A percentile compares a stretch with the other conserved stretches of the same genome.
Evolutionary conservation across 2,113 vertebrate genomes (phyloP).

Genomic region (Clarias magur): DNA sequence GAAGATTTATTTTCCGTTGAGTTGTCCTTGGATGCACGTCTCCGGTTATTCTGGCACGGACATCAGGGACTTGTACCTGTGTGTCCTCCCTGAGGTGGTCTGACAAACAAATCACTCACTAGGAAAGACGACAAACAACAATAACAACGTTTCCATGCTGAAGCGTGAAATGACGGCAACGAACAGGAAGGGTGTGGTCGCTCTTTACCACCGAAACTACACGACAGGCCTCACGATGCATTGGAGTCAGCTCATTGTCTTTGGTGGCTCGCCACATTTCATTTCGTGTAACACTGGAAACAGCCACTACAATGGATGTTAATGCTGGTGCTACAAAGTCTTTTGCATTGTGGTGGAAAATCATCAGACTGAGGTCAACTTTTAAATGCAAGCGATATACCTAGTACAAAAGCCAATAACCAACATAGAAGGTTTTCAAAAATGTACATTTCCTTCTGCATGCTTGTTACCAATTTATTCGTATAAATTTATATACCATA

Average conservation of each 20-base stretch:
- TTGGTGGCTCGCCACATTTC: background rate
- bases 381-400: background rate
- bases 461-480: background rate
- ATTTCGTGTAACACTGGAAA: background rate
- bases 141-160: background rate
- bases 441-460: background rate
- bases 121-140: conserved; percentile 31
- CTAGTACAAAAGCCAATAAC: background rate
- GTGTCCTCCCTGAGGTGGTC: conserved; percentile 2
- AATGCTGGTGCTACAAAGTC: background rate
- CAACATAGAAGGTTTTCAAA: background rate
- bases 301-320: background rate
- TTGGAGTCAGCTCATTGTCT: background rate
- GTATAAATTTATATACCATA: too few relatives aligned
- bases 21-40: background rate
- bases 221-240: background rate
- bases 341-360: background rate
- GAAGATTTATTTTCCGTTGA: too few relatives aligned
- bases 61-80: background rate
- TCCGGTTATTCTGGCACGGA: conserved; percentile 1
- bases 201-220: background rate
- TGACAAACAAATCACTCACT: conserved; percentile 32
- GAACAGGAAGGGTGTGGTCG: background rate
- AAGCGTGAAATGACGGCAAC: background rate
- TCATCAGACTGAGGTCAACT: background rate